Evolutionary conservation across 2,888 invertebrate species (phyloP).

Genomic region (Spodoptera littoralis): DNA sequence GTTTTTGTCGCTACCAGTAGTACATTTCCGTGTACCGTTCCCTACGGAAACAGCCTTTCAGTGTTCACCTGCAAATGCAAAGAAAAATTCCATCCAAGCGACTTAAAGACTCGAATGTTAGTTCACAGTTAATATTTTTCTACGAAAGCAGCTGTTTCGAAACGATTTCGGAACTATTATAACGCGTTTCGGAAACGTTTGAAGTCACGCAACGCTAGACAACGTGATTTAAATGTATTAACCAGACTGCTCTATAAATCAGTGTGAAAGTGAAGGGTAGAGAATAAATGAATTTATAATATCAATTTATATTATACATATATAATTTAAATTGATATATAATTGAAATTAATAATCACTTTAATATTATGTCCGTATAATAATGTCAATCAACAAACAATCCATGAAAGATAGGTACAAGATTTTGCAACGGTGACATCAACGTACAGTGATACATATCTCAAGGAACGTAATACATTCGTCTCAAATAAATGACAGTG

Average conservation of each 20-base stretch:
- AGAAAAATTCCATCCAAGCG: conserved; percentile 66
- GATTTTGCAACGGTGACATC: too few species aligned
- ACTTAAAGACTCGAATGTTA: conserved; percentile 48
- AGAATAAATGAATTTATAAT: conserved; percentile 6
- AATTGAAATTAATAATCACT: too few species aligned
- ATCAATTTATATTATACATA: too few species aligned
- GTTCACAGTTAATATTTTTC: conserved; percentile 56
- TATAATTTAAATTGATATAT: too few species aligned
- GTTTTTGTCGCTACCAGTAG: conserved; percentile 76
- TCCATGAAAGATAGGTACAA: too few species aligned
- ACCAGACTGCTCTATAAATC: conserved; percentile 46
- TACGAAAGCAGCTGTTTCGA: conserved; percentile 51
- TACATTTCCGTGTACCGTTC: conserved; percentile 81
- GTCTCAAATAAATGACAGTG: conserved; percentile 4
- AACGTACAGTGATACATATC: too few species aligned
- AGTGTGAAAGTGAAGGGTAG: conserved; percentile 21
- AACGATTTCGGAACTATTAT: conserved; percentile 62
- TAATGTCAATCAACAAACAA: too few species aligned
- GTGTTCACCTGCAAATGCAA: conserved; percentile 72
- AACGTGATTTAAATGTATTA: conserved; percentile 57
- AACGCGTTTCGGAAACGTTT: conserved; percentile 64
- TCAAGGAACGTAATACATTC: not conserved
- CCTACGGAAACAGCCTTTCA: conserved; percentile 79
- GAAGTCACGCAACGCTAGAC: conserved; percentile 60
- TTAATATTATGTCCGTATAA: too few species aligned